Conservation (phyloP, 2,113 vertebrate genomes). For the Drymodes brunneopygia region DNA sequence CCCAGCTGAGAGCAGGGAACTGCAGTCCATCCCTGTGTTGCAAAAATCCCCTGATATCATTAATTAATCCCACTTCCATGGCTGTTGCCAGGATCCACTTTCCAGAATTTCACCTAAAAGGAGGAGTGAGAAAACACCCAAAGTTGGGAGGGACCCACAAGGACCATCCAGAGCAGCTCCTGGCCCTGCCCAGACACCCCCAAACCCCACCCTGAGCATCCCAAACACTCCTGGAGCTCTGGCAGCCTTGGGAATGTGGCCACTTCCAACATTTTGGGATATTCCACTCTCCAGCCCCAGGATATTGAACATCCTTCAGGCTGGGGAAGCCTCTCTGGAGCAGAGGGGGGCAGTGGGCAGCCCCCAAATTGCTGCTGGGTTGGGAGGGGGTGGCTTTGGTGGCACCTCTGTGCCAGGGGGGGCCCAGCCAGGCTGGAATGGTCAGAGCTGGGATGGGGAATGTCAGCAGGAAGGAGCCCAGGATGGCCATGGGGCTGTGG, state of each 20-base stretch:
- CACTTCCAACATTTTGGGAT: neutral
- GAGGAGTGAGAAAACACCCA: neutral
- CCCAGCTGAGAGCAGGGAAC: neutral
- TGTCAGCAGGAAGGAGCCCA: neutral
- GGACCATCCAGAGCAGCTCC: neutral
- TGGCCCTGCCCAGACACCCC: neutral
- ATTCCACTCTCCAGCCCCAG: neutral
- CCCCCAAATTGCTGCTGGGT: neutral
- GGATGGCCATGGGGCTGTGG: neutral
- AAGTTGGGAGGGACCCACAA: neutral
- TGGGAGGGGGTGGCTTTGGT: neutral
- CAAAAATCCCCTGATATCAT: fast-evolving
- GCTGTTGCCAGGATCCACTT: neutral
- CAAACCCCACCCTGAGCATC: neutral
- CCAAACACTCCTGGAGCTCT: neutral
- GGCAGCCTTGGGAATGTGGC: neutral
- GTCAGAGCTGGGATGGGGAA: neutral
- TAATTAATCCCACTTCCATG: neutral
- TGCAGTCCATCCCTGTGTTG: fast-evolving
- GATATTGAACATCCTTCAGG: neutral
- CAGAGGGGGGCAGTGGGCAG: neutral
- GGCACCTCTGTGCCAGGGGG: neutral
- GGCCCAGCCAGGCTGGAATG: neutral
- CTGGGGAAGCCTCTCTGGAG: neutral
- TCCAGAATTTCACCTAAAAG: neutral